Conservation (phyloP, 2,888 invertebrate genomes). For the Tenthredo livida region DNA sequence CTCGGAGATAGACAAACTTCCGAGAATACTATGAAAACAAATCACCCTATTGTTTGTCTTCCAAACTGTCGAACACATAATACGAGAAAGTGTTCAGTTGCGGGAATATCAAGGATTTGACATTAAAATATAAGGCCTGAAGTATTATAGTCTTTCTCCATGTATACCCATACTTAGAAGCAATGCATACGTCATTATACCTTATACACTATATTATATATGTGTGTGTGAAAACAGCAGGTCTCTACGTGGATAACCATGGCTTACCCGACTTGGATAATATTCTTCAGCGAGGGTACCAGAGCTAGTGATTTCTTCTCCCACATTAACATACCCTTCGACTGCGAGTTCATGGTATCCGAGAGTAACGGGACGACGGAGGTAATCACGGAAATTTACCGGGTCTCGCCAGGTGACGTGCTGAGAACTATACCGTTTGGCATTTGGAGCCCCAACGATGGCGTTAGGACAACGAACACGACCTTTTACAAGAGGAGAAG, state of each 20-base stretch:
- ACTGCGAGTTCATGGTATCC: conserved; percentile 70
- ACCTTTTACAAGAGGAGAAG: conserved; percentile 71
- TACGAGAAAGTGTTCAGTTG: no score
- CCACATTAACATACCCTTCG: conserved; percentile 71
- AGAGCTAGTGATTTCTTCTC: conserved; percentile 67
- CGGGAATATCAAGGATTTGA: no score
- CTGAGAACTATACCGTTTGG: conserved; percentile 67
- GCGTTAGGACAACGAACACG: conserved; percentile 64
- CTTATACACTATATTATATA: neutral
- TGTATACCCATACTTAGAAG: neutral
- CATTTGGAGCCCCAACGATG: conserved; percentile 63
- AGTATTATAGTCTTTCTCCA: no score
- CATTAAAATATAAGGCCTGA: no score
- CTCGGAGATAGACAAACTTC: neutral
- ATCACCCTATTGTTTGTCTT: neutral
- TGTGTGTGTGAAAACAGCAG: conserved; percentile 61
- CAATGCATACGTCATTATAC: no score
- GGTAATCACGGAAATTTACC: conserved; percentile 71
- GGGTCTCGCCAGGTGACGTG: conserved; percentile 62
- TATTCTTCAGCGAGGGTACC: conserved; percentile 70
- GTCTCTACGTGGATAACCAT: conserved; percentile 73
- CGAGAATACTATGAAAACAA: neutral
- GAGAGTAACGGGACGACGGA: conserved; percentile 59
- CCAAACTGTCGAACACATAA: no score
- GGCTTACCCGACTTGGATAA: conserved; percentile 75